phyloP scores from a whole-genome alignment of 1,140 invertebrate species.

The Platyura marginata region DNA sequence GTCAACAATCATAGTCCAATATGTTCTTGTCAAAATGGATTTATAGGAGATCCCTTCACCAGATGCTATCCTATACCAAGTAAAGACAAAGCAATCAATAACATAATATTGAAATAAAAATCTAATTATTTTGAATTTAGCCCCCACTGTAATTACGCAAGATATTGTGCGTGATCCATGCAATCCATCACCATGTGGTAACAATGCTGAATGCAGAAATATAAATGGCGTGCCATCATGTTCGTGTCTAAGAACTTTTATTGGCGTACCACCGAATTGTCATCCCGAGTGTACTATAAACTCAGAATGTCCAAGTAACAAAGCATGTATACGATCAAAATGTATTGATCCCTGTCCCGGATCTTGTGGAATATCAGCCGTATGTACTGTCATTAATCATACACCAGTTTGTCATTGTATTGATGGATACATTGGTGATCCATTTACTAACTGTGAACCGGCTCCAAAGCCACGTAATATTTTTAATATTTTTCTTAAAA shows the following conservation, averaged over 20 bases:
- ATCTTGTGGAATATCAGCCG: conserved; percentile 45
- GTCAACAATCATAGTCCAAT: conserved; percentile 69
- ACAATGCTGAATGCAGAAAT: conserved; percentile 46
- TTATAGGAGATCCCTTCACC: conserved; percentile 60
- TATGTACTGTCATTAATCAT: conserved; percentile 53
- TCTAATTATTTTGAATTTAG: conserved; percentile 27
- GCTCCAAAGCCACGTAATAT: conserved; percentile 49
- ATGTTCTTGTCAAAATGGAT: conserved; percentile 54
- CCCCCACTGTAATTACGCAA: conserved; percentile 27
- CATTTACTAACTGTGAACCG: conserved; percentile 39
- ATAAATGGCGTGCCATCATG: conserved; percentile 41
- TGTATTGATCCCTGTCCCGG: conserved; percentile 54
- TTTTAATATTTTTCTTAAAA: no score
- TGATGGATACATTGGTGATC: conserved; percentile 48
- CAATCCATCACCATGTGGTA: conserved; percentile 53
- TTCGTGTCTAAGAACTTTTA: conserved; percentile 45
- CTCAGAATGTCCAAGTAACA: conserved; percentile 45
- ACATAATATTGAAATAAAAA: conserved; percentile 44
- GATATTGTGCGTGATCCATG: conserved; percentile 37
- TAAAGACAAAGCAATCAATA: conserved; percentile 27
- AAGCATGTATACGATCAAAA: conserved; percentile 50
- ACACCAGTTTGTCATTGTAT: conserved; percentile 51
- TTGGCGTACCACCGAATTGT: conserved; percentile 54
- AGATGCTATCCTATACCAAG: conserved; percentile 32
- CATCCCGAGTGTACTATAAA: conserved; percentile 51